phyloP scores from a whole-genome alignment of 1,140 invertebrate genomes.

The Cydia amplana region DNA sequence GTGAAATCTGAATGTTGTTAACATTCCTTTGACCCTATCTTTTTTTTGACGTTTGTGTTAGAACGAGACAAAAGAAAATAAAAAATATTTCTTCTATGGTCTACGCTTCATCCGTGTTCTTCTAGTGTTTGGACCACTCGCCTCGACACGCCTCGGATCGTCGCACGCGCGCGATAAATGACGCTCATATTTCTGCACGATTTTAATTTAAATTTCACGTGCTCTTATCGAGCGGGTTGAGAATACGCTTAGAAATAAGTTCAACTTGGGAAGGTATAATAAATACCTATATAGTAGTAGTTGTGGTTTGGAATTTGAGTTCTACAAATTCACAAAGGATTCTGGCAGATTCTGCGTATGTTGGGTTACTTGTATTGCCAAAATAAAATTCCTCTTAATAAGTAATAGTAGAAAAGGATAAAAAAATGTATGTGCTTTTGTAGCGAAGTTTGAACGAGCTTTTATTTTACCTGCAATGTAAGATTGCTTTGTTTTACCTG shows the following conservation, averaged over 20 bases:
- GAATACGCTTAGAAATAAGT: constrained; percentile 7
- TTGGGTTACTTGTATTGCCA: too few relatives aligned
- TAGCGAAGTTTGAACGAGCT: too few relatives aligned
- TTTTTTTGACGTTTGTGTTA: too few relatives aligned
- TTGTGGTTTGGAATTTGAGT: neutral
- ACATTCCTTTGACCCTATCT: too few relatives aligned
- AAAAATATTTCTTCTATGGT: neutral
- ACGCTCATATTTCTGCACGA: constrained; percentile 44
- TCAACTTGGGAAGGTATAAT: neutral
- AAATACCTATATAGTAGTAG: neutral
- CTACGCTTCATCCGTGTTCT: neutral
- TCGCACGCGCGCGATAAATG: constrained; percentile 44
- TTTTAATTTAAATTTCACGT: constrained; percentile 50
- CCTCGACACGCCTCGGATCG: constrained; percentile 37
- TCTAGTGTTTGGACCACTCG: neutral
- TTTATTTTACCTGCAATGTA: too few relatives aligned
- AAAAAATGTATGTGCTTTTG: too few relatives aligned
- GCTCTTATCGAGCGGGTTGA: constrained; percentile 21
- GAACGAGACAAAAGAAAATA: too few relatives aligned
- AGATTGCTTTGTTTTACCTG: too few relatives aligned
- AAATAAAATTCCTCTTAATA: too few relatives aligned
- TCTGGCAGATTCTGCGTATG: too few relatives aligned
- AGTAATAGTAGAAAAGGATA: too few relatives aligned
- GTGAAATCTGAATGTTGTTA: too few relatives aligned
- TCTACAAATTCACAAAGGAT: neutral